Percentiles rank a stretch among this genome's conserved stretches.
These are phyloP conservation scores for Gnatocerus cornutus DNA, from an alignment of 2,888 invertebrate genomes.

Conservation along the genomic window DNA sequence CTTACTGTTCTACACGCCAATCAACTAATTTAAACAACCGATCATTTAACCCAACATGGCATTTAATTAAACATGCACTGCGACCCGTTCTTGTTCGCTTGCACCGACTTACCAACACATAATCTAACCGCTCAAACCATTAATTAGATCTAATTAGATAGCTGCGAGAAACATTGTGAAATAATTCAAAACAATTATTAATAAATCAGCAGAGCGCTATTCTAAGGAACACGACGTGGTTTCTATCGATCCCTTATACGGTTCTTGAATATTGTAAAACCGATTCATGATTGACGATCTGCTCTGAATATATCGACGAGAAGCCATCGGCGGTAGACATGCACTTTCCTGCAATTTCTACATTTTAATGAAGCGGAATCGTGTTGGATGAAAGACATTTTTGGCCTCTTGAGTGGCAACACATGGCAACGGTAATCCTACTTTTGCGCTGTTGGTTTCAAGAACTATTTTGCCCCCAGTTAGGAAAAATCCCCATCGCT, in stretches of 20 bases:
- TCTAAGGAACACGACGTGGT: constrained; percentile 36
- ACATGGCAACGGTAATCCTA: too few species aligned
- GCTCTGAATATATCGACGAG: constrained; percentile 46
- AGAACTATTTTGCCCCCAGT: too few species aligned
- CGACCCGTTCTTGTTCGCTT: constrained; percentile 40
- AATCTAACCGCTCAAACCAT: constrained; percentile 46
- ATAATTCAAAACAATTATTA: constrained; percentile 56
- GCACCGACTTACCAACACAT: constrained; percentile 37
- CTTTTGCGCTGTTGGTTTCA: too few species aligned
- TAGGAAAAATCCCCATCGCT: not conserved
- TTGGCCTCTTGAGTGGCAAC: too few species aligned
- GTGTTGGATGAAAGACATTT: constrained; percentile 5
- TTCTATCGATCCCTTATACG: constrained; percentile 46
- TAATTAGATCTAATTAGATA: constrained; percentile 55
- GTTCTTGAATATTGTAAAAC: constrained; percentile 50
- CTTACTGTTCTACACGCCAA: constrained; percentile 60
- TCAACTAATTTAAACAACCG: constrained; percentile 61
- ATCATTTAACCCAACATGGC: constrained; percentile 60
- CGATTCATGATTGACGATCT: constrained; percentile 50
- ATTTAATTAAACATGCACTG: constrained; percentile 57
- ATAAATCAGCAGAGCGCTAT: constrained; percentile 51
- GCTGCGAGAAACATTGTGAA: constrained; percentile 50
- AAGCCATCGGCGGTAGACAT: constrained; percentile 23
- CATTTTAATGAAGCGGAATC: constrained; percentile 16
- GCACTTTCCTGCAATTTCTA: constrained; percentile 36